Percentiles rank a stretch among this genome's conserved stretches.
phyloP scores from a whole-genome alignment of 2,113 vertebrate species.

The Carassius gibelio region DNA sequence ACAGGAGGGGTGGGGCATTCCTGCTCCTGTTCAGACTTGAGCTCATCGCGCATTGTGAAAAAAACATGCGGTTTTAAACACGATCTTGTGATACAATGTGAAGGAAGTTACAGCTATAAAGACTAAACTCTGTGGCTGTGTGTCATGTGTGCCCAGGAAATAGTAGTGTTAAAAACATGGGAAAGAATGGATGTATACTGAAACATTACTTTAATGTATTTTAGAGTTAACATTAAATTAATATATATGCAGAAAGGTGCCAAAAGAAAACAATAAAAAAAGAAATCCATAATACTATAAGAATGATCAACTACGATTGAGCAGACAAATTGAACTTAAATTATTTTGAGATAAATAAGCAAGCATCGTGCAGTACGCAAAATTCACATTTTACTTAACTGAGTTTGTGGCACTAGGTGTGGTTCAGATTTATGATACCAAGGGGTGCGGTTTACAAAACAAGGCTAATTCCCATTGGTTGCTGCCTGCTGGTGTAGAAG shows the following conservation, averaged over 20 bases:
- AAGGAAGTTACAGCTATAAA: neutral
- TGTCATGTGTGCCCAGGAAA: constrained; percentile 2
- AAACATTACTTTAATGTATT: neutral
- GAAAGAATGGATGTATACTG: neutral
- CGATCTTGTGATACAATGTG: constrained; percentile 14
- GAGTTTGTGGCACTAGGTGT: constrained; percentile 65
- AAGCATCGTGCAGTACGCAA: neutral
- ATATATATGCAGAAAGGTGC: neutral
- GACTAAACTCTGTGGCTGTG: neutral
- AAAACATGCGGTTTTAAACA: constrained; percentile 16
- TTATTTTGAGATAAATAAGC: neutral
- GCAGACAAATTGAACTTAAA: neutral
- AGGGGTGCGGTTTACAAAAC: constrained; percentile 64
- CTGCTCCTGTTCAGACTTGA: constrained; percentile 53
- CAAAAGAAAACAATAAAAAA: neutral
- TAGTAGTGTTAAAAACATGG: neutral
- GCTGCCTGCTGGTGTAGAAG: constrained; percentile 64
- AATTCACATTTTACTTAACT: neutral
- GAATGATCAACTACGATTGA: neutral
- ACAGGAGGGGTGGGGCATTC: constrained; percentile 61
- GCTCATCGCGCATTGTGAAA: neutral
- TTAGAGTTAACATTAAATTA: neutral
- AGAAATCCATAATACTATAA: neutral
- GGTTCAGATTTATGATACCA: constrained; percentile 61
- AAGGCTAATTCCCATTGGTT: constrained; percentile 68